These are phyloP conservation scores for Glyphotaelius pellucidus DNA, from an alignment of 2,888 invertebrate species.

Conservation along the genomic window DNA sequence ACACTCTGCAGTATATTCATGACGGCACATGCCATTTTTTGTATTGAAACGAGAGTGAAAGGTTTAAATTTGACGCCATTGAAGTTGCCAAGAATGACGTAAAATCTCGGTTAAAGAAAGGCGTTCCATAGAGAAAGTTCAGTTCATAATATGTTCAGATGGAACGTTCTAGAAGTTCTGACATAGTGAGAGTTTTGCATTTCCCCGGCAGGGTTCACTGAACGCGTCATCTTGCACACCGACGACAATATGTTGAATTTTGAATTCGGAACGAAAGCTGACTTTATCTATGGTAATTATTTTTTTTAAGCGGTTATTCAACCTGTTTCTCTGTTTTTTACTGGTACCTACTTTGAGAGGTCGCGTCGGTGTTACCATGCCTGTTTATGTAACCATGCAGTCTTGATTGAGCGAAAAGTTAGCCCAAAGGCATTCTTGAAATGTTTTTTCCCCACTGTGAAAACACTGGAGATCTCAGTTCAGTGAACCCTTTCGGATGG, in stretches of 20 bases:
- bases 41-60: constrained; percentile 43
- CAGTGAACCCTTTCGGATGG: constrained; percentile 34
- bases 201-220: constrained; percentile 34
- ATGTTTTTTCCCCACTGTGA: background rate
- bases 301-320: constrained; percentile 44
- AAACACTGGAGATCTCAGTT: background rate
- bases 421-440: constrained; percentile 20
- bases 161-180: constrained; percentile 24
- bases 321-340: background rate
- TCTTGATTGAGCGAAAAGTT: constrained; percentile 18
- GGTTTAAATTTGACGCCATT: constrained; percentile 26
- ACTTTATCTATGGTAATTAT: background rate
- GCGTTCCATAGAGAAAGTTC: constrained; percentile 36
- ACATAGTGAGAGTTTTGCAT: constrained; percentile 33
- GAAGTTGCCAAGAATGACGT: constrained; percentile 38
- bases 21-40: constrained; percentile 27
- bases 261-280: constrained; percentile 23
- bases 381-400: constrained; percentile 26
- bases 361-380: background rate
- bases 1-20: constrained; percentile 14
- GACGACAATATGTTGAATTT: background rate
- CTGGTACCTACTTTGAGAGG: constrained; percentile 3
- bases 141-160: background rate
- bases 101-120: constrained; percentile 39
- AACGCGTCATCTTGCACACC: constrained; percentile 17